A percentile compares a stretch with the other conserved stretches of the same genome.
Evolutionary conservation across 2,113 vertebrate genomes (phyloP).

Genomic region (Onychostoma macrolepis): DNA sequence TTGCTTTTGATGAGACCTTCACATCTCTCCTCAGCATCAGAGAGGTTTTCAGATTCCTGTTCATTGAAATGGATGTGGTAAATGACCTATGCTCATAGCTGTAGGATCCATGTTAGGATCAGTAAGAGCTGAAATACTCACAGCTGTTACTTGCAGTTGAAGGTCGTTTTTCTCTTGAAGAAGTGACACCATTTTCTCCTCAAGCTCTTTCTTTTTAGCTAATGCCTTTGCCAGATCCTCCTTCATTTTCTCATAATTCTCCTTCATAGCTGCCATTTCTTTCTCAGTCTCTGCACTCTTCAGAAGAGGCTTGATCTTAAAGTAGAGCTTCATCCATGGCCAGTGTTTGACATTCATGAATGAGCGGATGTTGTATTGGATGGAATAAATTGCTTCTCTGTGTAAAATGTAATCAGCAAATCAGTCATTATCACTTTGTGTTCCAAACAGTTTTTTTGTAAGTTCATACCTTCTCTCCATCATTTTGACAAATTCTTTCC

Average conservation of each 20-base stretch:
- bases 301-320: neutral
- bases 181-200: no score
- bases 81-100: no score
- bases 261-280: neutral
- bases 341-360: neutral
- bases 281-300: no score
- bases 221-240: no score
- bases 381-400: no score
- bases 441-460: neutral
- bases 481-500: neutral
- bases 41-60: constrained; percentile 50
- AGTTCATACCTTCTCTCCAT: neutral
- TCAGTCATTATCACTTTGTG: neutral
- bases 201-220: no score
- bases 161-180: no score
- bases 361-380: neutral
- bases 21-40: constrained; percentile 83
- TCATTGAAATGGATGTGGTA: no score
- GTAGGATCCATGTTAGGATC: no score
- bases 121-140: no score
- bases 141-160: no score
- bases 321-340: neutral
- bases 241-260: no score
- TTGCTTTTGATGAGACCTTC: constrained; percentile 83
- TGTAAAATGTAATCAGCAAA: neutral